Evolutionary conservation across 1,140 invertebrate genomes (phyloP).

Genomic region (Brachionus rotundiformis): DNA sequence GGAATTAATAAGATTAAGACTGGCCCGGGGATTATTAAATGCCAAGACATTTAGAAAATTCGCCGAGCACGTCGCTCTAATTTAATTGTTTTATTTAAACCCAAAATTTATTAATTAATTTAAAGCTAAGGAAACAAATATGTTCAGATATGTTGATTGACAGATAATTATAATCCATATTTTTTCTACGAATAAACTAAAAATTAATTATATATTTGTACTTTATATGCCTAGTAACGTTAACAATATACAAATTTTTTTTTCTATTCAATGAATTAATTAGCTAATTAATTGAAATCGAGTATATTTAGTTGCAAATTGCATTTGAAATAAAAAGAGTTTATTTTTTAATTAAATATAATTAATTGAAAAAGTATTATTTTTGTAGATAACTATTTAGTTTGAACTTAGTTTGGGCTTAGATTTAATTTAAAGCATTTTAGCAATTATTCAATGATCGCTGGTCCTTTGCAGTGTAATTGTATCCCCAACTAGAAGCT

Average conservation of each 20-base stretch:
- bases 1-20: background rate
- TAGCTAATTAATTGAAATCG: conserved; percentile 19
- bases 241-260: conserved; percentile 5
- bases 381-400: background rate
- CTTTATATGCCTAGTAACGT: background rate
- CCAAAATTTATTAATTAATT: conserved; percentile 22
- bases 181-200: background rate
- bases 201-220: conserved; percentile 19
- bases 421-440: background rate
- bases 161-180: conserved; percentile 10
- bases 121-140: background rate
- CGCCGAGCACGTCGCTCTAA: background rate
- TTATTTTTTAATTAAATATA: conserved; percentile 14
- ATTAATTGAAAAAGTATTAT: background rate
- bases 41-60: background rate
- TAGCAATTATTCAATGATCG: background rate
- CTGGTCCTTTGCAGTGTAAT: background rate
- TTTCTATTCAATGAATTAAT: conserved; percentile 12
- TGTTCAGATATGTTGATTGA: background rate
- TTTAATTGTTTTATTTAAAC: background rate
- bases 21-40: background rate
- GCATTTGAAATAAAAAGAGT: background rate
- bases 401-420: background rate
- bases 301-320: conserved; percentile 3
- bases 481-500: background rate